These are phyloP conservation scores for Pseudomyrmex concolor DNA, from an alignment of 1,140 invertebrate species.

Conservation along the genomic window DNA sequence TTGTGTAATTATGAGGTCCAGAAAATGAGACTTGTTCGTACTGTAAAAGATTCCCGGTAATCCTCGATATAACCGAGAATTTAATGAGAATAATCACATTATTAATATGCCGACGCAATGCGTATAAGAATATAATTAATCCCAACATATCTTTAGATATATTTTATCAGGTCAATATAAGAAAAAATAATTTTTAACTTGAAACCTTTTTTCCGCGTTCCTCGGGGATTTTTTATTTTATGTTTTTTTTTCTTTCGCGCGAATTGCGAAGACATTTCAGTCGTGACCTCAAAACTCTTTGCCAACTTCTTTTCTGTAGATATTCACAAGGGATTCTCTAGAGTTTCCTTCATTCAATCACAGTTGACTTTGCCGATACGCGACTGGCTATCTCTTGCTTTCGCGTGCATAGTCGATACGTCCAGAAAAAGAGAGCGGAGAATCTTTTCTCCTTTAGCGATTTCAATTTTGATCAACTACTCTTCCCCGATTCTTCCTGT, in stretches of 20 bases:
- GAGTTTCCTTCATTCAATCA: conserved; percentile 32
- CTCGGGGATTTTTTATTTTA: background rate
- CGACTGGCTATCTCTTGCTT: background rate
- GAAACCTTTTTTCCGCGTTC: background rate
- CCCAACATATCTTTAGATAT: background rate
- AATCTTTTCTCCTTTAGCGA: conserved; percentile 32
- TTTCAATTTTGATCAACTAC: conserved; percentile 41
- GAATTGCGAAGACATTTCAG: background rate
- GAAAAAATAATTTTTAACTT: background rate
- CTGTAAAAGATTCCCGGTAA: background rate
- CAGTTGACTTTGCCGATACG: conserved; percentile 29
- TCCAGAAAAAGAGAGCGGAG: background rate
- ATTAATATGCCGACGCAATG: background rate
- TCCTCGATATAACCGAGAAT: background rate
- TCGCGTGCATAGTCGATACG: conserved; percentile 1
- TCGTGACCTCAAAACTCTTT: conserved; percentile 44
- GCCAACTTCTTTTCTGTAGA: conserved; percentile 26
- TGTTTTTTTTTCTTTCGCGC: background rate
- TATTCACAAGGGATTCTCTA: background rate
- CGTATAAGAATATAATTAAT: background rate
- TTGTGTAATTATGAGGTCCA: background rate
- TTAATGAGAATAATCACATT: background rate
- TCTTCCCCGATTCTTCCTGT: background rate
- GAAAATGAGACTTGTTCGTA: background rate
- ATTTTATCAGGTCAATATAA: background rate